These are phyloP conservation scores for Champsocephalus esox DNA, from an alignment of 2,797 vertebrate genomes.

Conservation along the genomic window DNA sequence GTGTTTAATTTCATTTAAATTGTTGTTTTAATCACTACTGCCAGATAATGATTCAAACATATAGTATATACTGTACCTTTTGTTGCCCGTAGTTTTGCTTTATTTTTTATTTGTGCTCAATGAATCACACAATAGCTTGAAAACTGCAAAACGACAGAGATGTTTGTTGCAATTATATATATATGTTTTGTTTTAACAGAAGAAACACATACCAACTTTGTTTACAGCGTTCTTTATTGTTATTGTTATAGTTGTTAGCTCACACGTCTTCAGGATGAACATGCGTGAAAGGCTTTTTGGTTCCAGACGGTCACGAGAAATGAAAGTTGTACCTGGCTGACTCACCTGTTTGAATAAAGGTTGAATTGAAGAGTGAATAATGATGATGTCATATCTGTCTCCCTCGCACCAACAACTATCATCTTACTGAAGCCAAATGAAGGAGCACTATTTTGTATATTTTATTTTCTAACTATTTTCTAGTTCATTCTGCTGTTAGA, in stretches of 20 bases:
- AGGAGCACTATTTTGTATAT: background rate
- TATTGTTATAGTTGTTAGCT: background rate
- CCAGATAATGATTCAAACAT: background rate
- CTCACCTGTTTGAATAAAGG: conserved; percentile 40
- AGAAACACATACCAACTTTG: conserved; percentile 6
- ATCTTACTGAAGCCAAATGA: background rate
- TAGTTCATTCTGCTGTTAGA: conserved; percentile 1
- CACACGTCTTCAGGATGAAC: conserved; percentile 1
- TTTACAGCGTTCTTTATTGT: background rate
- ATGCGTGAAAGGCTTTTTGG: background rate
- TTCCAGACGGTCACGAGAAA: conserved; percentile 3
- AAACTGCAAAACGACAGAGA: background rate
- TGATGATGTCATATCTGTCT: background rate
- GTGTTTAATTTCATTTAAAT: background rate
- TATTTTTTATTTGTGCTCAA: background rate
- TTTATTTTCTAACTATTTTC: background rate
- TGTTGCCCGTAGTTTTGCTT: conserved; percentile 8
- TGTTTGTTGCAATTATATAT: conserved; percentile 5
- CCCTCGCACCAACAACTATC: background rate
- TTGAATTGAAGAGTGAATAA: conserved; percentile 16
- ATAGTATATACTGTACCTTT: background rate
- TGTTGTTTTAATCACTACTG: background rate
- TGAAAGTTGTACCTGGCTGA: conserved; percentile 11
- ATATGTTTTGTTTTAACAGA: background rate
- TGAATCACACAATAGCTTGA: background rate